Conservation (phyloP, 2,113 vertebrate species). For the Brachypodius melanocephalos region DNA sequence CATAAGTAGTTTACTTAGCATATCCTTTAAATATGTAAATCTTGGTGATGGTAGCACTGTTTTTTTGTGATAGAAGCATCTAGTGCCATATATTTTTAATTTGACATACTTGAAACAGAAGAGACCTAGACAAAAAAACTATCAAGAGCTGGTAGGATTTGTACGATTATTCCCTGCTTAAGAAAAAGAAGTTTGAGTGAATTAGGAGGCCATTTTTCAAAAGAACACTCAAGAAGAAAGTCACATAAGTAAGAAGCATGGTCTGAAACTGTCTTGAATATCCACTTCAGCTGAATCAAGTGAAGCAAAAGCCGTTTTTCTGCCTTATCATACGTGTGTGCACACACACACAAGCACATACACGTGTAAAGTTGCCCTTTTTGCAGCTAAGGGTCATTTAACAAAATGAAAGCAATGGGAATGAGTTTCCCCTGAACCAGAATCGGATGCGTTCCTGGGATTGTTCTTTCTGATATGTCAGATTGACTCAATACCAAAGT, state of each 20-base stretch:
- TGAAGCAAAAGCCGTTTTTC: background rate
- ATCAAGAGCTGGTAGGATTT: background rate
- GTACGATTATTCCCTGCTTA: background rate
- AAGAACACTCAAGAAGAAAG: background rate
- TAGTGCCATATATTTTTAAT: background rate
- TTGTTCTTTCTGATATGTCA: slow-evolving; percentile 32
- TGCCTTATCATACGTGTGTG: background rate
- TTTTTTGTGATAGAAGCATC: background rate
- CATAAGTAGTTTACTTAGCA: background rate
- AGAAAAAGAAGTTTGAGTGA: background rate
- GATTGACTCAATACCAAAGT: slow-evolving; percentile 12
- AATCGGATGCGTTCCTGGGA: slow-evolving; percentile 7
- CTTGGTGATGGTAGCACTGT: background rate
- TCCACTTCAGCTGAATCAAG: background rate
- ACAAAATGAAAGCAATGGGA: slow-evolving; percentile 29
- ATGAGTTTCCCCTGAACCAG: slow-evolving; percentile 8
- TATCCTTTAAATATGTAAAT: background rate
- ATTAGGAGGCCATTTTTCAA: background rate
- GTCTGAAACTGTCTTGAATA: background rate
- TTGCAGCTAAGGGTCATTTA: slow-evolving; percentile 21
- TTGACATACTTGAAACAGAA: background rate
- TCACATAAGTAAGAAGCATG: background rate
- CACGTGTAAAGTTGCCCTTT: background rate
- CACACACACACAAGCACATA: background rate
- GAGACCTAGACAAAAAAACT: background rate